Evolutionary conservation across 2,888 invertebrate genomes (phyloP).

Genomic region (Pyrgus malvae): DNA sequence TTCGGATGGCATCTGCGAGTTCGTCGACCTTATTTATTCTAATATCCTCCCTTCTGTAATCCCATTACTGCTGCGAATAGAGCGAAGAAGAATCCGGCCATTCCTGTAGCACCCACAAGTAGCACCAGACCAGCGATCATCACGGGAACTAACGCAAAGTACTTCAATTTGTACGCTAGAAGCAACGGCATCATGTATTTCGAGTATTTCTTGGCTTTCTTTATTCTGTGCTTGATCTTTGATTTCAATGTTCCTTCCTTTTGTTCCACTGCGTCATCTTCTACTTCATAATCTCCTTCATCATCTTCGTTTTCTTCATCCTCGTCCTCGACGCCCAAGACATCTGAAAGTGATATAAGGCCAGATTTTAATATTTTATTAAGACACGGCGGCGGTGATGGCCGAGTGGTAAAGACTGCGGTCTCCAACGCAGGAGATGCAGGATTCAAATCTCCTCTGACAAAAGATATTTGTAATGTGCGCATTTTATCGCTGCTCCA

Average conservation of each 20-base stretch:
- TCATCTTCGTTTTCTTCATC: conserved; percentile 54
- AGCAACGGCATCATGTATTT: conserved; percentile 88
- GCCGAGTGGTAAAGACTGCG: too few species aligned
- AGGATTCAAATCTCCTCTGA: too few species aligned
- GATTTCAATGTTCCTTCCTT: conserved; percentile 54
- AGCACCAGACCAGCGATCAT: conserved; percentile 87
- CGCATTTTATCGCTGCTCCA: too few species aligned
- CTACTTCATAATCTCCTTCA: conserved; percentile 56
- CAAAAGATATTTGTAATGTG: too few species aligned
- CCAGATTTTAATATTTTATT: not conserved
- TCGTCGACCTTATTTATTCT: conserved; percentile 52
- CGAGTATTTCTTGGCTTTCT: conserved; percentile 81
- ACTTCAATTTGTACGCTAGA: conserved; percentile 92
- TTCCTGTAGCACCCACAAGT: conserved; percentile 88
- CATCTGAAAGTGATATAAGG: conserved; percentile 51
- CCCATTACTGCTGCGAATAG: conserved; percentile 92
- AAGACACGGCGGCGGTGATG: too few species aligned
- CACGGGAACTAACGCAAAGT: conserved; percentile 88
- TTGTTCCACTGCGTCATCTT: conserved; percentile 38
- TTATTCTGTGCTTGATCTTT: conserved; percentile 42
- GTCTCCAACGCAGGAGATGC: too few species aligned
- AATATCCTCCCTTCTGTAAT: conserved; percentile 81
- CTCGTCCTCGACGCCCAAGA: conserved; percentile 58
- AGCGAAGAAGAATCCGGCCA: conserved; percentile 94
- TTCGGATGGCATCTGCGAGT: conserved; percentile 67